Conservation (phyloP, 92 coral and sea anemone genomes). For the Zoanthus sansibaricus region DNA sequence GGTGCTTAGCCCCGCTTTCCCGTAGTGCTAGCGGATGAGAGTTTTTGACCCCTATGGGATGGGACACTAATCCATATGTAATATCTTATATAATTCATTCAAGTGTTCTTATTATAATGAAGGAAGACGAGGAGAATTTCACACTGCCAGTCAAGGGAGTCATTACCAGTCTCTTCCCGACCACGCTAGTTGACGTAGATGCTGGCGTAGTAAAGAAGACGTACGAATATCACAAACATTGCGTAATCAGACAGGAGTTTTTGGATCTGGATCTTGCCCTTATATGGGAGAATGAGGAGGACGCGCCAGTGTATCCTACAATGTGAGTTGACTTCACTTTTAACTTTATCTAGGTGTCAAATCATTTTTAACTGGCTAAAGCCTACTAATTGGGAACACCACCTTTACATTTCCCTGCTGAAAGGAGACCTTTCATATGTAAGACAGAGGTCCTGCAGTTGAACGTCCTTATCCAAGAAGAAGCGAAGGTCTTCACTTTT, state of each 20-base stretch:
- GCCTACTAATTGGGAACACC: background rate
- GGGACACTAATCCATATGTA: too few species aligned
- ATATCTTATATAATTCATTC: background rate
- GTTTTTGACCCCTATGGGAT: too few species aligned
- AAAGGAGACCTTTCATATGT: too few species aligned
- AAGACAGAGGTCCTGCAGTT: too few species aligned
- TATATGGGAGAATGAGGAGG: conserved; percentile 83
- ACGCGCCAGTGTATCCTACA: conserved; percentile 82
- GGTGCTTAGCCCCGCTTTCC: too few species aligned
- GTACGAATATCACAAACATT: conserved; percentile 82
- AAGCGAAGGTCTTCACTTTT: too few species aligned
- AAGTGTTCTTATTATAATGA: background rate
- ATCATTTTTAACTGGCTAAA: background rate
- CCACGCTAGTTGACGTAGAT: conserved; percentile 92
- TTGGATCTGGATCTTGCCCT: conserved; percentile 87
- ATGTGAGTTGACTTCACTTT: conserved; percentile 50
- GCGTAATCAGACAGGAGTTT: conserved; percentile 85
- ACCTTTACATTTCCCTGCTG: too few species aligned
- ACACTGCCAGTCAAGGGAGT: conserved; percentile 81
- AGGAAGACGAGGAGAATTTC: conserved; percentile 78
- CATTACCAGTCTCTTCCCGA: conserved; percentile 89
- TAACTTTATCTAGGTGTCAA: background rate
- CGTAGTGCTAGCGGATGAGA: too few species aligned
- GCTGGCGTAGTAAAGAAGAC: conserved; percentile 86
- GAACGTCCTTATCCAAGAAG: too few species aligned